These are phyloP conservation scores for Sander vitreus DNA, from an alignment of 2,113 vertebrate species.

Conservation along the genomic window DNA sequence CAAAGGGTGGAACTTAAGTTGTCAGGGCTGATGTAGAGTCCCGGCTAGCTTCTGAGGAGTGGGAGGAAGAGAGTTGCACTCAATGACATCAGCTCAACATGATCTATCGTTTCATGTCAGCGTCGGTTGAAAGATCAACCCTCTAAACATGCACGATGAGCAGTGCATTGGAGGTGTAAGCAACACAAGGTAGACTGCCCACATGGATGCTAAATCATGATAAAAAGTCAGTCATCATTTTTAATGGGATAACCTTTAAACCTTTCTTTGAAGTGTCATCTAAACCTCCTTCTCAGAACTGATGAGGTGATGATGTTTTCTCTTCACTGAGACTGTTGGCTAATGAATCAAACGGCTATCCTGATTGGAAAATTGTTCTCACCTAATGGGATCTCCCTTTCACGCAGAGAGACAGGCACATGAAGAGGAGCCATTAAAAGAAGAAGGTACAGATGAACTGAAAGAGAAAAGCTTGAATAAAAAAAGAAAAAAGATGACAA, in stretches of 20 bases:
- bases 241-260: conserved; percentile 26
- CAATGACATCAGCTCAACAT: conserved; percentile 23
- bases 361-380: conserved; percentile 51
- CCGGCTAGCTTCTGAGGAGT: conserved; percentile 23
- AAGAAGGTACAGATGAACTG: not conserved
- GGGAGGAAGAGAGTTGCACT: conserved; percentile 31
- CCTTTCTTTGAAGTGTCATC: not conserved
- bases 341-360: conserved; percentile 49
- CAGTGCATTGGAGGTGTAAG: not conserved
- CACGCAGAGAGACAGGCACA: conserved; percentile 8
- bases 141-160: not conserved
- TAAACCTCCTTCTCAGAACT: conserved; percentile 4
- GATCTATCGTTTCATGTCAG: conserved; percentile 10
- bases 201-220: conserved; percentile 5
- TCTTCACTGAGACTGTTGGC: not conserved
- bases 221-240: conserved; percentile 17
- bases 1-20: conserved; percentile 38
- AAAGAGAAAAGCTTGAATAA: not conserved
- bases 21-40: conserved; percentile 55
- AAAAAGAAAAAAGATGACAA: not conserved
- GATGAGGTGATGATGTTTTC: conserved; percentile 34
- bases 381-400: conserved; percentile 34
- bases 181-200: not conserved
- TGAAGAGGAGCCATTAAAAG: not conserved
- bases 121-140: not conserved